A percentile compares a stretch with the other conserved stretches of the same genome.
Conservation (phyloP, 37 sponge, comb jelly and placozoan species). For the Cladorhizidae sp. region DNA sequence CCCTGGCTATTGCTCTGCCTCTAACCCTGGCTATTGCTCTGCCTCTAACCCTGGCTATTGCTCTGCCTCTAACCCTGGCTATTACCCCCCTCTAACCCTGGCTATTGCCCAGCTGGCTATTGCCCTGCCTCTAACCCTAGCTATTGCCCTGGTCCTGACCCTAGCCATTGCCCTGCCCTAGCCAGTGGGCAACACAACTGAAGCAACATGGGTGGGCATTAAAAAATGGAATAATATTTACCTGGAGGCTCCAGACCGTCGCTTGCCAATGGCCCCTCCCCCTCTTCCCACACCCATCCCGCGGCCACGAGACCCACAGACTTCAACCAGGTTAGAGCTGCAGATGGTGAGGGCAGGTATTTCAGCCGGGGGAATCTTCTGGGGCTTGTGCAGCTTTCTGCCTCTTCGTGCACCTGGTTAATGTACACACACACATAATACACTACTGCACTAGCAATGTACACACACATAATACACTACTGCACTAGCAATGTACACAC, state of each 20-base stretch:
- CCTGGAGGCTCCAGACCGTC: background rate
- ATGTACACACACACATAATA: background rate
- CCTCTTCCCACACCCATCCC: background rate
- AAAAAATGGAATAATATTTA: too few species aligned
- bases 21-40: too few species aligned
- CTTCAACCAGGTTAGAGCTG: background rate
- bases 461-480: background rate
- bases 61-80: too few species aligned
- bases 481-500: background rate
- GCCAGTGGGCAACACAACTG: too few species aligned
- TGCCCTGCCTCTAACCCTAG: too few species aligned
- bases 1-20: too few species aligned
- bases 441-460: background rate
- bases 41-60: too few species aligned
- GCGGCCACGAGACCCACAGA: background rate
- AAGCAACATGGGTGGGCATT: too few species aligned
- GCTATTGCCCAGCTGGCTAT: too few species aligned
- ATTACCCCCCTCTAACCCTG: too few species aligned
- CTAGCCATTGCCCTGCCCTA: too few species aligned
- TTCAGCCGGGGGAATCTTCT: background rate
- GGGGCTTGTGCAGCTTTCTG: background rate
- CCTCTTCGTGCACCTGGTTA: background rate
- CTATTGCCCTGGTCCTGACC: too few species aligned
- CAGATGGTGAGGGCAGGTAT: background rate
- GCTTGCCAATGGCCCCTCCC: background rate